These are phyloP conservation scores for Pandemis heparana DNA, from an alignment of 2,888 invertebrate species.

Conservation along the genomic window DNA sequence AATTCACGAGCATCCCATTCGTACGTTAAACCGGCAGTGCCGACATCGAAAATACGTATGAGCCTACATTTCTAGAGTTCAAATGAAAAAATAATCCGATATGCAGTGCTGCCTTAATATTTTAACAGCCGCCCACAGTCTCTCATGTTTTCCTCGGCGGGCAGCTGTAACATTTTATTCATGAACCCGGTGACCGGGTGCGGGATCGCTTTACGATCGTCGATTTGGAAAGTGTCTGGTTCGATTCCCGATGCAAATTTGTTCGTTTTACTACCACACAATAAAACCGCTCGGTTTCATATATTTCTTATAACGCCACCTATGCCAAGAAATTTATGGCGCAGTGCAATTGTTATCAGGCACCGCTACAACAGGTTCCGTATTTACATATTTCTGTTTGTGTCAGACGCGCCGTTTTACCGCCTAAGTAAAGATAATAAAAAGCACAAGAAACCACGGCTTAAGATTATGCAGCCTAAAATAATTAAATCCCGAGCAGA, in stretches of 20 bases:
- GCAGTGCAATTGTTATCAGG: constrained; percentile 65
- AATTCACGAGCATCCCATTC: constrained; percentile 28
- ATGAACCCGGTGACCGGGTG: constrained; percentile 68
- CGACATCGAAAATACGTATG: constrained; percentile 37
- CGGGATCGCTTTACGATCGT: constrained; percentile 76
- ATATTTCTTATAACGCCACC: constrained; percentile 54
- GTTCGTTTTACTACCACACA: constrained; percentile 70
- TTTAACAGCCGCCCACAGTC: constrained; percentile 52
- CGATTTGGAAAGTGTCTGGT: constrained; percentile 73
- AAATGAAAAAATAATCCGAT: constrained; percentile 41
- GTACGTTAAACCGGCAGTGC: constrained; percentile 37
- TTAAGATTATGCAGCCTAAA: constrained; percentile 36
- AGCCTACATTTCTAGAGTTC: constrained; percentile 36
- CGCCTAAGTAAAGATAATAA: neutral
- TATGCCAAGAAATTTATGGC: constrained; percentile 62
- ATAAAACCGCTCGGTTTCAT: constrained; percentile 72
- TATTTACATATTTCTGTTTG: neutral
- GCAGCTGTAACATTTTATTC: constrained; percentile 65
- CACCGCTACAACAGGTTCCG: constrained; percentile 47
- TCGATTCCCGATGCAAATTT: constrained; percentile 76
- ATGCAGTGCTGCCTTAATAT: constrained; percentile 51
- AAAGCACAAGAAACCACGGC: constrained; percentile 1
- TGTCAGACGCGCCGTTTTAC: neutral
- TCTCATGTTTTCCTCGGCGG: constrained; percentile 45
- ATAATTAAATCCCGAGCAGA: constrained; percentile 40